A percentile compares a stretch with the other conserved stretches of the same genome.
Conservation (phyloP, 2,888 invertebrate genomes). For the Arrhopalites spinosus region DNA sequence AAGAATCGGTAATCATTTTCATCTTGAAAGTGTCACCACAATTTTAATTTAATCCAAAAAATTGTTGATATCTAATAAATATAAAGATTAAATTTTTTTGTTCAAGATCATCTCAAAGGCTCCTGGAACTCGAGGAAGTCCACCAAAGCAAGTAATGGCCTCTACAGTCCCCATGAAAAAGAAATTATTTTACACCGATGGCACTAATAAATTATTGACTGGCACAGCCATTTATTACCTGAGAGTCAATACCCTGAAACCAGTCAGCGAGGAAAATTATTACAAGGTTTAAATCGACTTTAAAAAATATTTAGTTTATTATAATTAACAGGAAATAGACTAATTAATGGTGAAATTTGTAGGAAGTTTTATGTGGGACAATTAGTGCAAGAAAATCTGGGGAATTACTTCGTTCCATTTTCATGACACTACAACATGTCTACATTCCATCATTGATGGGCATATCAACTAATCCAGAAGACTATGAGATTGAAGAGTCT, state of each 20-base stretch:
- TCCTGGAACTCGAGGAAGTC: constrained; percentile 47
- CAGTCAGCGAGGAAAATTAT: constrained; percentile 89
- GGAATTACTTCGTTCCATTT: constrained; percentile 78
- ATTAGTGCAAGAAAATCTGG: constrained; percentile 79
- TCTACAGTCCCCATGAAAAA: constrained; percentile 65
- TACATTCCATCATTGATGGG: constrained; percentile 76
- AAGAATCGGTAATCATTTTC: constrained; percentile 58
- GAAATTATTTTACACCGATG: constrained; percentile 82
- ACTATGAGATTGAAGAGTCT: constrained; percentile 75
- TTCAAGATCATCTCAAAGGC: constrained; percentile 26
- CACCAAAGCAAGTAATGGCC: constrained; percentile 48
- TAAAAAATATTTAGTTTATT: neutral
- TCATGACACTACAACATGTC: constrained; percentile 83
- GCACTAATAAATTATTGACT: constrained; percentile 74
- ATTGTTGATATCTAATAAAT: neutral
- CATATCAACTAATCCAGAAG: constrained; percentile 71
- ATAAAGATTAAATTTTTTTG: neutral
- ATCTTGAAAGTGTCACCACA: no score
- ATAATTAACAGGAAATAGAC: neutral
- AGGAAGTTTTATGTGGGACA: constrained; percentile 73
- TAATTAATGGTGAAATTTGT: constrained; percentile 12
- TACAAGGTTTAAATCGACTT: constrained; percentile 69
- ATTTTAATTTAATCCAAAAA: neutral
- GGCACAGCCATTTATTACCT: constrained; percentile 86
- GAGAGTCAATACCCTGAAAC: constrained; percentile 78